A percentile compares a stretch with the other conserved stretches of the same genome.
Conservation (phyloP, 2,888 invertebrate species). For the Strigamia maritima region DNA sequence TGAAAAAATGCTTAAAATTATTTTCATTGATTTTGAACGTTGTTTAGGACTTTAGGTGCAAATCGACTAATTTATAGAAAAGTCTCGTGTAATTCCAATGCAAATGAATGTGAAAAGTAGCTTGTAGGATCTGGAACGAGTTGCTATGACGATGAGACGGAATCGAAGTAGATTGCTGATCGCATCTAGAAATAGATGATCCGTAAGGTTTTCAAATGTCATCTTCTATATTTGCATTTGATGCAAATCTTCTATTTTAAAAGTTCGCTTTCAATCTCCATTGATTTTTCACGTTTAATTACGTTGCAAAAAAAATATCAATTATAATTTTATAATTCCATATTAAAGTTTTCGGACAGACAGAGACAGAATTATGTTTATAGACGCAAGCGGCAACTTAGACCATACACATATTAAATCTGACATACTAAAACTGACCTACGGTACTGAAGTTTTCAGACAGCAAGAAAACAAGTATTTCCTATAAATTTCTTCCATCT, state of each 20-base stretch:
- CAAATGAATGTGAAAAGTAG: constrained; percentile 1
- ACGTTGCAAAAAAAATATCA: too few species aligned
- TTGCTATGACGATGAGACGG: neutral
- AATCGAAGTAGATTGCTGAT: neutral
- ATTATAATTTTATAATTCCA: too few species aligned
- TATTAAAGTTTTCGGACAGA: too few species aligned
- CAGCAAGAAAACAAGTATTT: too few species aligned
- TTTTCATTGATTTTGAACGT: neutral
- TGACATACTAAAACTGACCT: too few species aligned
- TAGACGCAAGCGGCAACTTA: too few species aligned
- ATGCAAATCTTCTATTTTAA: neutral
- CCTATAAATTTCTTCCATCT: too few species aligned
- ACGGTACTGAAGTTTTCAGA: too few species aligned
- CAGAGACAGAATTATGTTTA: too few species aligned
- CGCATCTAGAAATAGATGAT: constrained; percentile 1
- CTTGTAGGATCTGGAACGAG: neutral
- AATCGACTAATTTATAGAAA: neutral
- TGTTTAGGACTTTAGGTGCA: neutral
- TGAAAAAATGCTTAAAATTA: constrained; percentile 40
- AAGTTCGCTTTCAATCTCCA: neutral
- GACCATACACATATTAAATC: too few species aligned
- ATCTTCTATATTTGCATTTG: neutral
- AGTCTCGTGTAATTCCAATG: neutral
- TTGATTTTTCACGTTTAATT: too few species aligned
- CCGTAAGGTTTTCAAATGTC: neutral